phyloP scores from a whole-genome alignment of 2,888 invertebrate genomes.

The Apantesis nais region DNA sequence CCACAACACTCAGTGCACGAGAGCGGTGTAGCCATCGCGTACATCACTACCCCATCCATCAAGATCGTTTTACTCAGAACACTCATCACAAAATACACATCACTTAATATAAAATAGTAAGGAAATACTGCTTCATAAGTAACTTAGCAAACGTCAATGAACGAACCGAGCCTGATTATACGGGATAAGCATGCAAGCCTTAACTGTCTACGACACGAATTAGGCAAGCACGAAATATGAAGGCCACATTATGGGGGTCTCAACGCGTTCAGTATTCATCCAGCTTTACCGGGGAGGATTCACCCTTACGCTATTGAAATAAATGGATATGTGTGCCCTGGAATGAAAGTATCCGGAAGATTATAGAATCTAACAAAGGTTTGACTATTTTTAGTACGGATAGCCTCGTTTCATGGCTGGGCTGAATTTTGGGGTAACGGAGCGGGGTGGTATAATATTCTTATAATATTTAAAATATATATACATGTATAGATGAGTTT shows the following conservation, averaged over 20 bases:
- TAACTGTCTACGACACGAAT: slow-evolving; percentile 35
- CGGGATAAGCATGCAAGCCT: slow-evolving; percentile 20
- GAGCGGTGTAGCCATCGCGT: too few relatives aligned
- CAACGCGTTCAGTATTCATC: slow-evolving; percentile 41
- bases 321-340: slow-evolving; percentile 46
- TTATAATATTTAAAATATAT: neutral
- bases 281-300: slow-evolving; percentile 36
- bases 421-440: slow-evolving; percentile 12
- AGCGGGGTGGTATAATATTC: neutral
- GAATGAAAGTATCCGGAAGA: slow-evolving; percentile 44
- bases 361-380: slow-evolving; percentile 34
- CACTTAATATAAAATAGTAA: neutral
- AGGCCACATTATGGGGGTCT: slow-evolving; percentile 39
- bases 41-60: too few relatives aligned
- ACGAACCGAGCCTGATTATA: slow-evolving; percentile 18
- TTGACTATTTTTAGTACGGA: slow-evolving; percentile 19
- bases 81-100: neutral
- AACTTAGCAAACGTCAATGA: slow-evolving; percentile 7
- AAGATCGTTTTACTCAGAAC: neutral
- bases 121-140: neutral
- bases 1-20: too few relatives aligned
- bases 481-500: neutral
- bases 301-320: slow-evolving; percentile 47
- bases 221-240: slow-evolving; percentile 42
- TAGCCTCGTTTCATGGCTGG: slow-evolving; percentile 10